These are phyloP conservation scores for Lacerta bilineata DNA, from an alignment of 2,797 vertebrate genomes.

Conservation along the genomic window DNA sequence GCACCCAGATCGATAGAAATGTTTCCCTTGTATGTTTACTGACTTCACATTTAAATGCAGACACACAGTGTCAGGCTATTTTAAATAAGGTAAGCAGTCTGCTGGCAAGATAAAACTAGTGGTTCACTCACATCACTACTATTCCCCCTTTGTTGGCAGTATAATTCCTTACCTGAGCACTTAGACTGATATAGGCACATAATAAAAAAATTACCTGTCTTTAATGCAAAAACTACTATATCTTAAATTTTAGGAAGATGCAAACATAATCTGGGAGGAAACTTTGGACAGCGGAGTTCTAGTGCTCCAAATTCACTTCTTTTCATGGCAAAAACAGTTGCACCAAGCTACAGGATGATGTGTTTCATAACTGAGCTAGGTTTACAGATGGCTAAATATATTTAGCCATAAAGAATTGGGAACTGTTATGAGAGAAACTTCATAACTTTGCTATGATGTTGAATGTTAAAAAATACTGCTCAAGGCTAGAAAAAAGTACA, in stretches of 20 bases:
- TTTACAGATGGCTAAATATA: conserved; percentile 38
- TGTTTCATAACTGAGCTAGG: conserved; percentile 31
- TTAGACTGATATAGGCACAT: neutral
- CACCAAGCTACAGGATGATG: conserved; percentile 29
- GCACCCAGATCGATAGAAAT: neutral
- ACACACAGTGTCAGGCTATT: neutral
- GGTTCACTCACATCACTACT: neutral
- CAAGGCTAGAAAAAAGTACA: neutral
- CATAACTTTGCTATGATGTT: conserved; percentile 1
- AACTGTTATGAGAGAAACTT: conserved; percentile 38
- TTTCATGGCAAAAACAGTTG: conserved; percentile 50
- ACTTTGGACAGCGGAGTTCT: conserved; percentile 14
- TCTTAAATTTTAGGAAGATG: conserved; percentile 31
- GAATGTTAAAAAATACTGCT: neutral
- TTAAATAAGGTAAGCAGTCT: neutral
- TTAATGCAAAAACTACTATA: neutral
- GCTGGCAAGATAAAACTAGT: no score
- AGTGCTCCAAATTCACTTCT: neutral
- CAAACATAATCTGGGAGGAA: conserved; percentile 27
- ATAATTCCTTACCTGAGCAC: neutral
- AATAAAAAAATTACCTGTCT: neutral
- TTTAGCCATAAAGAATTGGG: neutral
- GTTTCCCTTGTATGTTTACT: neutral
- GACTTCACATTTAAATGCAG: no score
- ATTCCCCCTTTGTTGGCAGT: neutral